Evolutionary conservation across 2,113 vertebrate species (phyloP).

Genomic region (Axis porcinus): DNA sequence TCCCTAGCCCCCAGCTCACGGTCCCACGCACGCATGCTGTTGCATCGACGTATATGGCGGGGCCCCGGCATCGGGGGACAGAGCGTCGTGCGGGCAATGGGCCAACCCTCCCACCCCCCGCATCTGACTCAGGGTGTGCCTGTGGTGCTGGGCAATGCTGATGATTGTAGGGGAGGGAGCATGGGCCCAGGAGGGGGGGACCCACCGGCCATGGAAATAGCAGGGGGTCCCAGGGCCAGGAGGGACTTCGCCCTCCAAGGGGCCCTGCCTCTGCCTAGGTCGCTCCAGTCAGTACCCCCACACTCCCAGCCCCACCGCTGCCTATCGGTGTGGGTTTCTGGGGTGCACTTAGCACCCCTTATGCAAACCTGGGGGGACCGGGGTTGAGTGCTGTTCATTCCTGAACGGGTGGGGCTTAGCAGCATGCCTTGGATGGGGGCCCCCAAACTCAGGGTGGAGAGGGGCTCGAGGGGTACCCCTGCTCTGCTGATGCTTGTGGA

Average conservation of each 20-base stretch:
- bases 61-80: neutral
- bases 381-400: neutral
- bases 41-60: neutral
- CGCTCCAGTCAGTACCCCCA: neutral
- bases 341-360: neutral
- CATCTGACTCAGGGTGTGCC: neutral
- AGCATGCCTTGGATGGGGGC: neutral
- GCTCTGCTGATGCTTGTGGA: neutral
- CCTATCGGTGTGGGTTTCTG: neutral
- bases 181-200: neutral
- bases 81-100: neutral
- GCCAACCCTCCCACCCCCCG: neutral
- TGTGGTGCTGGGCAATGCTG: neutral
- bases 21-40: neutral
- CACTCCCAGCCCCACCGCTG: neutral
- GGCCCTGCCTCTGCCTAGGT: neutral
- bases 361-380: neutral
- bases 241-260: neutral
- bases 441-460: slow-evolving; percentile 24
- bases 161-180: neutral
- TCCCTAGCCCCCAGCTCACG: neutral
- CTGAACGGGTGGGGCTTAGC: neutral
- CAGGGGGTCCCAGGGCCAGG: neutral
- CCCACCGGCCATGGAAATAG: neutral
- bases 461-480: neutral